Evolutionary conservation across 1,140 invertebrate genomes (phyloP).

Genomic region (Lepidurus arcticus): DNA sequence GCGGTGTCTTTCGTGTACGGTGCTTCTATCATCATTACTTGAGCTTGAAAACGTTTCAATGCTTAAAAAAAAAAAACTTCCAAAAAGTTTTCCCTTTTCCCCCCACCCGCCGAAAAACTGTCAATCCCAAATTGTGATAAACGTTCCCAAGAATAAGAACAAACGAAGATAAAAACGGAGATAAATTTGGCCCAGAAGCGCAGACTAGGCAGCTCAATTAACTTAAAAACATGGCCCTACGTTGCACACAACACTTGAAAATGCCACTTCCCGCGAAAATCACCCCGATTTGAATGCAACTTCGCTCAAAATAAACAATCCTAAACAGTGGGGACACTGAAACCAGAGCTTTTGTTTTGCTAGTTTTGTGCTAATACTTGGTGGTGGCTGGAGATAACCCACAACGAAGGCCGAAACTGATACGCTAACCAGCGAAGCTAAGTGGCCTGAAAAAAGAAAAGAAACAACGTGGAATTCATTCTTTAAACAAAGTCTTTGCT

Average conservation of each 20-base stretch:
- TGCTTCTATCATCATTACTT: neutral
- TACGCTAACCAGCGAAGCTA: neutral
- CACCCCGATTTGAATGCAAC: neutral
- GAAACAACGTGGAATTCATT: neutral
- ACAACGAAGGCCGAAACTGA: neutral
- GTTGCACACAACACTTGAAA: neutral
- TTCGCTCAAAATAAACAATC: constrained; percentile 14
- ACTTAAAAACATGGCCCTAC: constrained; percentile 4
- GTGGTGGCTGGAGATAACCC: neutral
- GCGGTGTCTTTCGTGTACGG: constrained; percentile 20
- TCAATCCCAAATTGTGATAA: constrained; percentile 18
- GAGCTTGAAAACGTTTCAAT: neutral
- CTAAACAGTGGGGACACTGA: neutral
- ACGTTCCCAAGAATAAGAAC: neutral
- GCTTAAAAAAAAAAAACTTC: neutral
- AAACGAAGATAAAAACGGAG: neutral
- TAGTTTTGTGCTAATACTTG: neutral
- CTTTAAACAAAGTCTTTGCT: neutral
- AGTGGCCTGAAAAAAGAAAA: neutral
- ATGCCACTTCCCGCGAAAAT: neutral
- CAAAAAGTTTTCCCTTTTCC: neutral
- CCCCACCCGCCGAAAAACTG: neutral
- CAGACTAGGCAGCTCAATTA: constrained; percentile 14
- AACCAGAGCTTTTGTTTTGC: neutral
- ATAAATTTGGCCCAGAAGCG: neutral